Percentiles rank a stretch among this genome's conserved stretches.
Conservation (phyloP, 2,888 invertebrate species). For the Selenia dentaria region DNA sequence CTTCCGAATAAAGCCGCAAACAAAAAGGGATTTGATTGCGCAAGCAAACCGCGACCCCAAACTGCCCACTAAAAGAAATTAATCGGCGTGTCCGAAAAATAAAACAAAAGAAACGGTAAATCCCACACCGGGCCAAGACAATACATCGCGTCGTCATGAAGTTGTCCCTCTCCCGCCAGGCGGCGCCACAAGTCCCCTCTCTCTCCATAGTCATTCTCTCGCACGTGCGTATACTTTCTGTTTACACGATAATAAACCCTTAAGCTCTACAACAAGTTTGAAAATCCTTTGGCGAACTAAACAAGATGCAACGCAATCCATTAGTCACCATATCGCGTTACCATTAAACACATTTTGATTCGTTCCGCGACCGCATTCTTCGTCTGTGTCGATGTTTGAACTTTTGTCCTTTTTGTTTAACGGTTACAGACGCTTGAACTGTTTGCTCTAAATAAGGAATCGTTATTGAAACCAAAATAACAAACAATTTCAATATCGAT, state of each 20-base stretch:
- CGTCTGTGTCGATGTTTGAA: slow-evolving; percentile 71
- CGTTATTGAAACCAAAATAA: slow-evolving; percentile 34
- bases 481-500: slow-evolving; percentile 22
- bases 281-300: slow-evolving; percentile 41
- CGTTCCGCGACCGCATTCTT: slow-evolving; percentile 60
- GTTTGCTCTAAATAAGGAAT: slow-evolving; percentile 61
- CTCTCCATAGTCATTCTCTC: slow-evolving; percentile 51
- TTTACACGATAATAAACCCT: slow-evolving; percentile 57
- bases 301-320: slow-evolving; percentile 57
- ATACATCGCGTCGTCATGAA: slow-evolving; percentile 77
- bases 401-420: slow-evolving; percentile 79
- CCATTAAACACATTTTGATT: slow-evolving; percentile 71
- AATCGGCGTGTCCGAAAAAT: slow-evolving; percentile 72
- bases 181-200: slow-evolving; percentile 64
- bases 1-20: slow-evolving; percentile 46
- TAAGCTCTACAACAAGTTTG: slow-evolving; percentile 51
- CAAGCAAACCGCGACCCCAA: slow-evolving; percentile 53
- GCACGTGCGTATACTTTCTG: slow-evolving; percentile 73
- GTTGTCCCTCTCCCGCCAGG: slow-evolving; percentile 76
- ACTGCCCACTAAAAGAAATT: slow-evolving; percentile 68
- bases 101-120: slow-evolving; percentile 75
- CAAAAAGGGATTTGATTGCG: slow-evolving; percentile 52
- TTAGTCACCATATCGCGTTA: slow-evolving; percentile 71
- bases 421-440: slow-evolving; percentile 60
- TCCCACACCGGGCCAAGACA: slow-evolving; percentile 77